Evolutionary conservation across 2,113 vertebrate genomes (phyloP), one percentile per base, ranked within the genome.

Genomic region (Gymnocephalus cernua): DNA sequence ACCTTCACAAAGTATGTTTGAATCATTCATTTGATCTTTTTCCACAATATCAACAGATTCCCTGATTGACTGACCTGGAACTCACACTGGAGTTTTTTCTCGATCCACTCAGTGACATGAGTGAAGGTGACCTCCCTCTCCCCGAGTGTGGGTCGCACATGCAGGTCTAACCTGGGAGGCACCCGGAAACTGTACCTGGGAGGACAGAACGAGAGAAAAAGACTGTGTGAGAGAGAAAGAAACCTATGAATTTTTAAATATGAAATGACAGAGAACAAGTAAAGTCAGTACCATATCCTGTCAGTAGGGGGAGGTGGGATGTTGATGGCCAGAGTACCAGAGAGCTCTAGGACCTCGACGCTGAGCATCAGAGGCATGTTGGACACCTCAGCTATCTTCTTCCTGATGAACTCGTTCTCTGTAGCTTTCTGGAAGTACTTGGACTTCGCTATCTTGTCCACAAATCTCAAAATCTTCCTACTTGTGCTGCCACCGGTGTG

Each of bases 351-450:
- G 71, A 97, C 95, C 87, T 97, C 96, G 29, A 97, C 96, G 0
- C 93, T 96, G 82, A 97, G 94, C 87, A 97, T 93, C 86, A 97
- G 87, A 0, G 96, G 96, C 0, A 95, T 96, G 93, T 97, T 97
- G 83, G 96, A 97, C 66, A 97, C 95, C 86, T 97, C 96, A 59
- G 96, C 95, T 0, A 97, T 96, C 90, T 97, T 97, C 94, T 96
- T 97, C 76, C 93, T 96, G 91, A 97, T 97, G 92, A 95, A 97
- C 86, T 97, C 96, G 0, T 97, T 97, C 80, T 97, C 96, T 0
- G 96, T 96, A 84, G 96, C 96, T 84, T 92, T 97, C 93, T 97
- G 96, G 91, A 97, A 97, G 78, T 96, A 97, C 62, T 96, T 96
- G 77, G 96, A 97, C 86, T 96, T 97, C 80, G 96, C 94, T 0